phyloP scores from a whole-genome alignment of 2,113 vertebrate species.

The Lasiurus borealis region DNA sequence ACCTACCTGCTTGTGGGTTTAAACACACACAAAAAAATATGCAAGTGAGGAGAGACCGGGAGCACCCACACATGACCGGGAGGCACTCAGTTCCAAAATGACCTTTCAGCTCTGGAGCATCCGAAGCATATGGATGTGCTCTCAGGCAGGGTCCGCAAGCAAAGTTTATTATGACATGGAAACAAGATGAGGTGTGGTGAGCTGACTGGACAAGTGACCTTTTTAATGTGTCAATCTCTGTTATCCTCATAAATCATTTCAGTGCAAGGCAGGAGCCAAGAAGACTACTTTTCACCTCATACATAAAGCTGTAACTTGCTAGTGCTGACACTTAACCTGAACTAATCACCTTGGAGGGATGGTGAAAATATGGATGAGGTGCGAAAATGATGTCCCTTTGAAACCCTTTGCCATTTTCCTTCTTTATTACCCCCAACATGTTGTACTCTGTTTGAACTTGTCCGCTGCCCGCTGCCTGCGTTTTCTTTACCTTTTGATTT shows the following conservation, averaged over 20 bases:
- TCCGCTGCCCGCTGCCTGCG: neutral
- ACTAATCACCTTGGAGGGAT: conserved; percentile 57
- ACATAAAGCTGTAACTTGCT: conserved; percentile 55
- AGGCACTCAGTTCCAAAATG: conserved; percentile 34
- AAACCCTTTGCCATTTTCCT: conserved; percentile 27
- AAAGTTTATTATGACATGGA: conserved; percentile 43
- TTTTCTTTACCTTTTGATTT: conserved; percentile 62
- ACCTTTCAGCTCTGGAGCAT: conserved; percentile 55
- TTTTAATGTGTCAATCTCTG: conserved; percentile 74
- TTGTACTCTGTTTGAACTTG: conserved; percentile 36
- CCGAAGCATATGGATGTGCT: neutral
- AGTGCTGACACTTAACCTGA: conserved; percentile 57
- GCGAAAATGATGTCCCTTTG: conserved; percentile 16
- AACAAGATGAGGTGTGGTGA: conserved; percentile 46
- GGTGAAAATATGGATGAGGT: conserved; percentile 34
- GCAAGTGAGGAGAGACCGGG: neutral
- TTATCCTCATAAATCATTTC: conserved; percentile 76
- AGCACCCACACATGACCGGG: neutral
- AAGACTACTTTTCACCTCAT: conserved; percentile 66
- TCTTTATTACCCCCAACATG: neutral
- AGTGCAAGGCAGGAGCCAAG: conserved; percentile 27
- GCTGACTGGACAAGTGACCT: conserved; percentile 74
- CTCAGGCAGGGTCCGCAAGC: neutral
- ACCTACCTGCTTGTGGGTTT: conserved; percentile 56
- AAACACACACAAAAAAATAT: neutral